phyloP scores from a whole-genome alignment of 1,140 invertebrate genomes.

The Drosophila pallidifrons region DNA sequence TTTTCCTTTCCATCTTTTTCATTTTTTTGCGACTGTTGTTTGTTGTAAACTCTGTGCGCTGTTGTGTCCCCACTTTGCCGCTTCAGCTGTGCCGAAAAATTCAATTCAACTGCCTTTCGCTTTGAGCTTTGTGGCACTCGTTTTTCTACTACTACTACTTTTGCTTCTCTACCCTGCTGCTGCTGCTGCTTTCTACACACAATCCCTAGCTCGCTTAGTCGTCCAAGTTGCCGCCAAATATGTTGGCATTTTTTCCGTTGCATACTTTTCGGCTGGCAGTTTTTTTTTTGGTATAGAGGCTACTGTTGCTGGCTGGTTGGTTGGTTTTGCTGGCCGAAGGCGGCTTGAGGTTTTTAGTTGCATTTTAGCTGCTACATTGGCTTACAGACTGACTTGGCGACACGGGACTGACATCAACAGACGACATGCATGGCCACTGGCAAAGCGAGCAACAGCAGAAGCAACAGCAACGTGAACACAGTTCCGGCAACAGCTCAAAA shows the following conservation, averaged over 20 bases:
- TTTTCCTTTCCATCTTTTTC: not conserved
- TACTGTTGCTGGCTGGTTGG: conserved; percentile 9
- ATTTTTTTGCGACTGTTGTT: conserved; percentile 15
- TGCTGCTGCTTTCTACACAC: not conserved
- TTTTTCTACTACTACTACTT: conserved; percentile 42
- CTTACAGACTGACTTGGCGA: conserved; percentile 55
- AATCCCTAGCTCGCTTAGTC: conserved; percentile 35
- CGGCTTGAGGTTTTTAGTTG: conserved; percentile 80
- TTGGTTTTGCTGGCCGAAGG: conserved; percentile 45
- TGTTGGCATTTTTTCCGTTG: conserved; percentile 74
- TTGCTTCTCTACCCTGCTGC: not conserved
- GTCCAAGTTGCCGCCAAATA: conserved; percentile 66
- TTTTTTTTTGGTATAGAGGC: conserved; percentile 29
- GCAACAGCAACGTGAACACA: conserved; percentile 45
- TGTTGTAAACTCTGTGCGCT: conserved; percentile 7
- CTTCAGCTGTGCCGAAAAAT: conserved; percentile 74
- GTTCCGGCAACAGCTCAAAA: conserved; percentile 72
- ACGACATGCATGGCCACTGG: conserved; percentile 63
- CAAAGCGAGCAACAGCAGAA: conserved; percentile 45
- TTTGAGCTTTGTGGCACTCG: conserved; percentile 65
- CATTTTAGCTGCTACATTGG: conserved; percentile 79
- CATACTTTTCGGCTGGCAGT: conserved; percentile 73
- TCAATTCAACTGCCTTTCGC: conserved; percentile 72
- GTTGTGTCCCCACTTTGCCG: conserved; percentile 64
- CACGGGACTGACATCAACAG: conserved; percentile 30